Evolutionary conservation across 2,113 vertebrate species (phyloP).

Genomic region (Lampris incognitus): DNA sequence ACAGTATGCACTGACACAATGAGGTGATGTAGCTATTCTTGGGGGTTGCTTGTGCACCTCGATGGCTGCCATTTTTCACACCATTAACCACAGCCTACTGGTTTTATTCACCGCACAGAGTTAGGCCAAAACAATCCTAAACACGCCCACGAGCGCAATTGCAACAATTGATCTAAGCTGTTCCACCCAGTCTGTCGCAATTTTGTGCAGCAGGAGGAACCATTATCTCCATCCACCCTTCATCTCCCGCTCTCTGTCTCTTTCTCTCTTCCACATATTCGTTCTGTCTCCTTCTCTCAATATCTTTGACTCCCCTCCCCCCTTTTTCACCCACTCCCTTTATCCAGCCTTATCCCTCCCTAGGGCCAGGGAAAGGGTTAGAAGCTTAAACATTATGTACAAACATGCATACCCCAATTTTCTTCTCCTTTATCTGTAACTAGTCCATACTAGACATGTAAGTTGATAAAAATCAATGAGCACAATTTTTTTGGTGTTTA

Average conservation of each 20-base stretch:
- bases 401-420: slow-evolving; percentile 40
- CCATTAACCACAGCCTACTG: slow-evolving; percentile 81
- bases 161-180: slow-evolving; percentile 77
- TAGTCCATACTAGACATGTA: slow-evolving; percentile 32
- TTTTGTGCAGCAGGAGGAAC: slow-evolving; percentile 59
- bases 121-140: slow-evolving; percentile 74
- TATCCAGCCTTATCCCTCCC: slow-evolving; percentile 3
- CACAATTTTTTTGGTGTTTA: slow-evolving; percentile 67
- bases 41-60: slow-evolving; percentile 65
- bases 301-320: neutral
- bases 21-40: slow-evolving; percentile 76
- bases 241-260: slow-evolving; percentile 28
- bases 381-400: slow-evolving; percentile 39
- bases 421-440: slow-evolving; percentile 41
- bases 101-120: slow-evolving; percentile 79
- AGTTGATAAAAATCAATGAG: slow-evolving; percentile 69
- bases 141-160: slow-evolving; percentile 76
- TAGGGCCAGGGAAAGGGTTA: slow-evolving; percentile 38
- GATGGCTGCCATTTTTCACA: slow-evolving; percentile 79
- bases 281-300: neutral
- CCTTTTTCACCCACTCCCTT: neutral
- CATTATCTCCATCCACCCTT: slow-evolving; percentile 65
- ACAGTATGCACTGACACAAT: slow-evolving; percentile 74
- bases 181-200: slow-evolving; percentile 69
- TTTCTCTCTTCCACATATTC: neutral